These are phyloP conservation scores for Campoplex nolae DNA, from an alignment of 2,888 invertebrate genomes.

Conservation along the genomic window DNA sequence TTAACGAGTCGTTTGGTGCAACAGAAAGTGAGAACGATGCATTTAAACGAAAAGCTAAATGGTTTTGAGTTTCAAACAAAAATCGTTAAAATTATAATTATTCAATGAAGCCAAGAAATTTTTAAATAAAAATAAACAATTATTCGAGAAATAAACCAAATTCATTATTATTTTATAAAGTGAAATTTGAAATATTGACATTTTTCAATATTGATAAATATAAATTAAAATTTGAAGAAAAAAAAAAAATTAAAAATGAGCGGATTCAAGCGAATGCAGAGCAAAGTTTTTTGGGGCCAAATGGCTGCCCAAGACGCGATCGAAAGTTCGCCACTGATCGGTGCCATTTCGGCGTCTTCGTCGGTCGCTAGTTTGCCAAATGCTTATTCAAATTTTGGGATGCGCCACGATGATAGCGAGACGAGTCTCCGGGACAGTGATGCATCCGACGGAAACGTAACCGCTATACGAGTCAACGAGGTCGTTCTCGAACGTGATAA, in stretches of 20 bases:
- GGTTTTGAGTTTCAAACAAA: background rate
- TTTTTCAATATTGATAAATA: background rate
- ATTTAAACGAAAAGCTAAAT: background rate
- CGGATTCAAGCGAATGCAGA: constrained; percentile 80
- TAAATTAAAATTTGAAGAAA: background rate
- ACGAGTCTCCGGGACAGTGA: constrained; percentile 66
- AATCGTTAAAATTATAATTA: background rate
- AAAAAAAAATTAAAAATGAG: constrained; percentile 70
- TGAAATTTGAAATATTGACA: background rate
- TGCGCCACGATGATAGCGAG: constrained; percentile 68
- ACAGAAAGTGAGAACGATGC: background rate
- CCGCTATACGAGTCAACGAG: constrained; percentile 57
- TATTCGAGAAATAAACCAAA: background rate
- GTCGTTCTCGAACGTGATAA: constrained; percentile 31
- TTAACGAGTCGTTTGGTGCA: background rate
- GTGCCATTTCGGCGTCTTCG: background rate
- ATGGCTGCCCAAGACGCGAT: constrained; percentile 79
- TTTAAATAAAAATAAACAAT: background rate
- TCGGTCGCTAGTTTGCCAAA: constrained; percentile 32
- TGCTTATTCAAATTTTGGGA: constrained; percentile 68
- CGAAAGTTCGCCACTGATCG: constrained; percentile 65
- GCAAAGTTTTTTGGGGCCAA: constrained; percentile 82
- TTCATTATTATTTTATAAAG: background rate
- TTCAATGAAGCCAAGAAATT: background rate
- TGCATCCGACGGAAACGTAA: constrained; percentile 49